A percentile compares a stretch with the other conserved stretches of the same genome.
phyloP scores from a whole-genome alignment of 2,797 vertebrate genomes.

The Myioborus melanocephalus region DNA sequence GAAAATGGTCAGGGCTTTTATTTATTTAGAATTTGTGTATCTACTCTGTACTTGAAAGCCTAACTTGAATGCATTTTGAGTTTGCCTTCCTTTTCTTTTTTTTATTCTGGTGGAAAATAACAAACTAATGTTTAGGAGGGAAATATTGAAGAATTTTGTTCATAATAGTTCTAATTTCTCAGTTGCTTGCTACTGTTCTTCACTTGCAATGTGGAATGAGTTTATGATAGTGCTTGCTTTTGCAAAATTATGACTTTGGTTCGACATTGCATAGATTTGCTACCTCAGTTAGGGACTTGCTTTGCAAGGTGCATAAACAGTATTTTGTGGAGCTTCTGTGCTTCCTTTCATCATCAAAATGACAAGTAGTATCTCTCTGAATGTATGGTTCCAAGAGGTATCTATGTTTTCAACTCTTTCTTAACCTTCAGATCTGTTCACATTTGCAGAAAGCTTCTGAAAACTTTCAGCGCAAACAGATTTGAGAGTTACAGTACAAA shows the following conservation, averaged over 20 bases:
- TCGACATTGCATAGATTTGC: background rate
- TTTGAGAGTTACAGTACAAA: background rate
- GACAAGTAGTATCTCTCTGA: background rate
- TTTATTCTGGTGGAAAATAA: background rate
- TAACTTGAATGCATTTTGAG: slow-evolving; percentile 7
- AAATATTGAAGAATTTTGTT: background rate
- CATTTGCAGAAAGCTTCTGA: background rate
- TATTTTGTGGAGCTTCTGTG: background rate
- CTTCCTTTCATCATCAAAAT: background rate
- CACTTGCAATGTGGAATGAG: background rate
- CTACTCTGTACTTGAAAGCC: background rate
- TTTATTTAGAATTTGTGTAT: background rate
- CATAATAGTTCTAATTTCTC: background rate
- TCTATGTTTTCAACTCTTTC: background rate
- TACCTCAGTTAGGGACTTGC: background rate
- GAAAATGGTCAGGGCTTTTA: background rate
- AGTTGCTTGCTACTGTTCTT: background rate
- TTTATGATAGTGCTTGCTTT: background rate
- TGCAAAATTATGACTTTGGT: background rate
- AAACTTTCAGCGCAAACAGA: background rate
- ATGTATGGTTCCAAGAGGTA: background rate
- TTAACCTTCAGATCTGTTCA: background rate
- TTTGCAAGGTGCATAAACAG: background rate
- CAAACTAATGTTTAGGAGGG: background rate
- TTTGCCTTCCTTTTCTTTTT: slow-evolving; percentile 10